Evolutionary conservation across 2,888 invertebrate genomes (phyloP), one percentile per base, ranked within the genome.

Genomic region (Nemurella pictetii): DNA sequence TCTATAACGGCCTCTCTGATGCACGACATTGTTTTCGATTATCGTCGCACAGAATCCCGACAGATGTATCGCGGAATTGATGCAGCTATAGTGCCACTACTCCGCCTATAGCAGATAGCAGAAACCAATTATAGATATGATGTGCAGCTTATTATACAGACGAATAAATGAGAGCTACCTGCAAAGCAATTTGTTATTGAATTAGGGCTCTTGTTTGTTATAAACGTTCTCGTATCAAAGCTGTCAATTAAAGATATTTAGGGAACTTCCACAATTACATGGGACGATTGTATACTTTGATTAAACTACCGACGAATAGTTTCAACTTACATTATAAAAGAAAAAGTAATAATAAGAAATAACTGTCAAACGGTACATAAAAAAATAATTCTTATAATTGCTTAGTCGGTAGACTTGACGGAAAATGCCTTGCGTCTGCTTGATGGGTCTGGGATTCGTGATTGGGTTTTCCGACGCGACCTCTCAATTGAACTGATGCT

Each of bases 401-500:
- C n/a, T n/a, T n/a, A n/a, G n/a, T n/a, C n/a, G n/a, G n/a, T n/a
- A n/a, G n/a, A n/a, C n/a, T n/a, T n/a, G n/a, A n/a, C n/a, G n/a
- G n/a, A n/a, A n/a, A n/a, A n/a, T n/a, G n/a, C n/a, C n/a, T n/a
- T n/a, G n/a, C n/a, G n/a, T n/a, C n/a, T n/a, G n/a, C n/a, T n/a
- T n/a, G n/a, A n/a, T n/a, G n/a, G n/a, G n/a, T n/a, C n/a, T n/a
- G n/a, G n/a, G n/a, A n/a, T n/a, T n/a, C n/a, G 3, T 55, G 55
- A 55, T 55, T 55, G 55, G n/a, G n/a, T n/a, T n/a, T n/a, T n/a
- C 15, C 55, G 55, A 55, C 55, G 55, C 55, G 78, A 78, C 78
- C 78, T 20, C 78, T 29, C n/a, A n/a, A n/a, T n/a, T n/a, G 78
- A 9, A 12, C 77, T 12, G 27, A 28, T 77, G 77, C n/a, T n/a